Evolutionary conservation across 64 coral and sea anemone species (phyloP), one percentile per base, ranked within the genome.

Genomic region (Montipora foliosa): DNA sequence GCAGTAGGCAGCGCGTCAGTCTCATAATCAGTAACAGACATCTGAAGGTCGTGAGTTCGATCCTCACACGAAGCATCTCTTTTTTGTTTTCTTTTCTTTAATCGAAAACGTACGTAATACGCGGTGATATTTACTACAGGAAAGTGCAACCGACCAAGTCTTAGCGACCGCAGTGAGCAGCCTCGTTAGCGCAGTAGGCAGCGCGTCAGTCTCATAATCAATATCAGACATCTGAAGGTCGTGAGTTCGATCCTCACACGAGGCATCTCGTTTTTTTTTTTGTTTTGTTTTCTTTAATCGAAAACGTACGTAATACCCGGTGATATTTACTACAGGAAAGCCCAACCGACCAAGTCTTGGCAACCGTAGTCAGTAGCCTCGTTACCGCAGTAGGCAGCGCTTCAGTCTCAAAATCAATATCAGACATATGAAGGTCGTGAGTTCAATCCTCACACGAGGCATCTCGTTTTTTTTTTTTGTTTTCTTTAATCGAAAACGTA

Each of bases 21-120:
- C 92, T 94, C 92, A 94, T 94, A 90, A 91, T 81, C 78, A 29
- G 1, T 29, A 46, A 9, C 2, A 37, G 37, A 37, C 37, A 93
- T 93, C 92, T 93, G 92, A 93, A 93, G 84, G 92, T 88, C 92
- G 92, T 93, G 92, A 93, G 92, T 93, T 93, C 92, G 92, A 93
- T 81, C 92, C 92, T 93, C 92, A 93, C 92, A 93, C 92, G 92
- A 47, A 83, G 91, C 82, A 93, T 37, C 29, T 29, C 29, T 0
- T 29, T 29, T 29, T 29, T 29, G 1, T 29, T 29, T 29, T 29
- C 1, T 29, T 29, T 29, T 29, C 29, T 29, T 29, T 1, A 29
- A 29, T 29, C 29, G 29, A 1, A 29, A 29, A 1, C 29, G 29
- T 1, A 29, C 29, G 29, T 29, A 29, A 0, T 29, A 29, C 29